phyloP scores from a whole-genome alignment of 2,113 vertebrate species.

The Paraplagusia blochii region DNA sequence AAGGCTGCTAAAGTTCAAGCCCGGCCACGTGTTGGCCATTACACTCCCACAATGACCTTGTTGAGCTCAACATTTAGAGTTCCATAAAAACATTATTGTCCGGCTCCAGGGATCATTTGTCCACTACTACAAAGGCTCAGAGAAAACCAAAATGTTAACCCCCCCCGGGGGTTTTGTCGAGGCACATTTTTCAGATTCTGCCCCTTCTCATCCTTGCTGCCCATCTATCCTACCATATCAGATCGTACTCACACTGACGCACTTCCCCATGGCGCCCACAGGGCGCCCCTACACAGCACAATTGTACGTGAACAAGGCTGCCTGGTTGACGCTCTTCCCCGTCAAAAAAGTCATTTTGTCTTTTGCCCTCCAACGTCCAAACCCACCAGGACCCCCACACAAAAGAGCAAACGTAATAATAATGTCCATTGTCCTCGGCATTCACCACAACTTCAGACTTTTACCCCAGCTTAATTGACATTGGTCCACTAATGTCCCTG shows the following conservation, averaged over 20 bases:
- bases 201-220: constrained; percentile 45
- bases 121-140: constrained; percentile 77
- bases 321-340: constrained; percentile 41
- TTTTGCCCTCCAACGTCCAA: constrained; percentile 13
- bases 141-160: constrained; percentile 83
- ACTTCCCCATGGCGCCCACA: constrained; percentile 51
- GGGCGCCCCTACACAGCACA: constrained; percentile 56
- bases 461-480: constrained; percentile 37
- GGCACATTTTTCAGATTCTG: constrained; percentile 80
- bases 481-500: constrained; percentile 38
- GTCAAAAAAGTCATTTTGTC: constrained; percentile 55
- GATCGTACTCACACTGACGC: constrained; percentile 67
- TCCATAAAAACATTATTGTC: constrained; percentile 96
- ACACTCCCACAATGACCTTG: constrained; percentile 82
- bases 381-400: constrained; percentile 13
- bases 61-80: constrained; percentile 88
- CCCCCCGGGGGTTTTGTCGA: constrained; percentile 61
- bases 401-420: constrained; percentile 51
- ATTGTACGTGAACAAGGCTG: constrained; percentile 63
- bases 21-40: constrained; percentile 85
- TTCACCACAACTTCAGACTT: constrained; percentile 36
- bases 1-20: constrained; percentile 82
- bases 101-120: constrained; percentile 81
- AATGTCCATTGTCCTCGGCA: constrained; percentile 40
- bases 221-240: constrained; percentile 44